These are phyloP conservation scores for Apoderus coryli DNA, from an alignment of 2,888 invertebrate genomes.

Conservation along the genomic window DNA sequence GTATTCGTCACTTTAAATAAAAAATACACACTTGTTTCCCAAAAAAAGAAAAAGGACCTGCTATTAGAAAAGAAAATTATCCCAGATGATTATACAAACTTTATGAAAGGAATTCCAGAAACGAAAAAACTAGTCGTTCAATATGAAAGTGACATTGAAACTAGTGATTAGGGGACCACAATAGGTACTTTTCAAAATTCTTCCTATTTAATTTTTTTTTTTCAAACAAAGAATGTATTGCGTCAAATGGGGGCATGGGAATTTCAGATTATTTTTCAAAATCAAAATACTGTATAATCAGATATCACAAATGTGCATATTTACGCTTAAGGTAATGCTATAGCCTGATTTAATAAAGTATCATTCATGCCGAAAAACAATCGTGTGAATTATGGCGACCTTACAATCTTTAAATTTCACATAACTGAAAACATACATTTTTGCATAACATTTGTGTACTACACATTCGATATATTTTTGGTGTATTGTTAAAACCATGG, in stretches of 20 bases:
- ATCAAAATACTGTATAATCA: slow-evolving; percentile 6
- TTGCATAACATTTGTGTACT: slow-evolving; percentile 1
- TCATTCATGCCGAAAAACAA: not conserved
- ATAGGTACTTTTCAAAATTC: not conserved
- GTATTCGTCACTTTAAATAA: slow-evolving; percentile 5
- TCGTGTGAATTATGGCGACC: slow-evolving; percentile 2
- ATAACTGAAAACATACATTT: slow-evolving; percentile 1
- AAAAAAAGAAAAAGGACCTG: slow-evolving; percentile 10
- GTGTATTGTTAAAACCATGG: too few species aligned
- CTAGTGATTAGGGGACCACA: slow-evolving; percentile 5
- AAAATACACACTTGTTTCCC: slow-evolving; percentile 5
- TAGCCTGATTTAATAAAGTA: not conserved
- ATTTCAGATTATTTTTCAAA: slow-evolving; percentile 3
- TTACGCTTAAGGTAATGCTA: slow-evolving; percentile 1
- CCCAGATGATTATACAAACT: slow-evolving; percentile 9
- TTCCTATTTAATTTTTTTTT: slow-evolving; percentile 3
- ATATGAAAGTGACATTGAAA: slow-evolving; percentile 7
- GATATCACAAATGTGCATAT: slow-evolving; percentile 4
- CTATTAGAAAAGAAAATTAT: slow-evolving; percentile 9
- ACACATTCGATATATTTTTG: too few species aligned
- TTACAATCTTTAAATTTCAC: slow-evolving; percentile 1
- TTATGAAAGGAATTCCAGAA: slow-evolving; percentile 8
- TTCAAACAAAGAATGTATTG: slow-evolving; percentile 5
- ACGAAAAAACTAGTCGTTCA: not conserved
- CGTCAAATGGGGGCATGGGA: slow-evolving; percentile 7